Evolutionary conservation across 1,140 invertebrate species (phyloP).

Genomic region (Meloidogyne exigua): DNA sequence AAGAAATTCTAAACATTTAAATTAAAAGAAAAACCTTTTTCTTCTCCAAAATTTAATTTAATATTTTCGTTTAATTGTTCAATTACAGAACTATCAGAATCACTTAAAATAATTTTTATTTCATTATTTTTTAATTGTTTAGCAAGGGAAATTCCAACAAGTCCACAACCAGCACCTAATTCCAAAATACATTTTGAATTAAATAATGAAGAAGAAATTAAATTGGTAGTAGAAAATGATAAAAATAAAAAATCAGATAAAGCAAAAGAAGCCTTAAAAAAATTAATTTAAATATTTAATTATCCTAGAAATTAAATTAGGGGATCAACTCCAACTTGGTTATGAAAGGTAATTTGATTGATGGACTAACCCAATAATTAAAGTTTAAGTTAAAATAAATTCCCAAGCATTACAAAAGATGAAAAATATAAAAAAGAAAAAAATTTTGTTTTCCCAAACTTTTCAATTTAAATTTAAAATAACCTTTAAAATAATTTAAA

Average conservation of each 20-base stretch:
- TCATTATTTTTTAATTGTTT: neutral
- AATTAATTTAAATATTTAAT: too few species aligned
- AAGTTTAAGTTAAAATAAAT: too few species aligned
- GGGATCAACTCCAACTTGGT: too few species aligned
- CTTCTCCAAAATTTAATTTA: conserved; percentile 1
- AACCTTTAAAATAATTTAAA: too few species aligned
- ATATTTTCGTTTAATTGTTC: neutral
- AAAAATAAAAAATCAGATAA: conserved; percentile 23
- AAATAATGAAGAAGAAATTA: neutral
- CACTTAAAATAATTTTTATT: neutral
- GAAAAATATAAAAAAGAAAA: too few species aligned
- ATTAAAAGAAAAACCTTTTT: neutral
- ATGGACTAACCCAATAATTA: too few species aligned
- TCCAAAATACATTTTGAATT: conserved; percentile 22
- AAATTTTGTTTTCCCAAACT: too few species aligned
- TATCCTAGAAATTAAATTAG: neutral
- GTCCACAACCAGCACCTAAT: conserved; percentile 42
- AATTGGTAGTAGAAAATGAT: neutral
- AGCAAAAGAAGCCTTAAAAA: conserved; percentile 15
- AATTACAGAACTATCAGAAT: neutral
- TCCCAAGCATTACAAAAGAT: too few species aligned
- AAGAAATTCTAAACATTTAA: neutral
- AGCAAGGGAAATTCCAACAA: conserved; percentile 32
- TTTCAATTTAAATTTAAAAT: too few species aligned
- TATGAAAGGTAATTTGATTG: too few species aligned